Conservation (phyloP, 2,113 vertebrate species). For the Sporophila hypoxantha region DNA sequence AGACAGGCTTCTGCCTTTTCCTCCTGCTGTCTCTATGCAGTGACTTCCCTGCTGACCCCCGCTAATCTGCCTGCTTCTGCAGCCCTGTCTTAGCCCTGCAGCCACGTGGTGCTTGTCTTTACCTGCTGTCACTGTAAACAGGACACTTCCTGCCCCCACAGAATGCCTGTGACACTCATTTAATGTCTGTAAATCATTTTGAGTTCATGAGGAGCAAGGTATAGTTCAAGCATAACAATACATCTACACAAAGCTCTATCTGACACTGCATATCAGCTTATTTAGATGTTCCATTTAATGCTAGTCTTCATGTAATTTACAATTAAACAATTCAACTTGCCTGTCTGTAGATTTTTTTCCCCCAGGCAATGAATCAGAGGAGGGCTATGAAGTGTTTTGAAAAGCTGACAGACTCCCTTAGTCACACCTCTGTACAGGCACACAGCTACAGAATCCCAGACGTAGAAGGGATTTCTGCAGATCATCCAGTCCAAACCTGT, state of each 20-base stretch:
- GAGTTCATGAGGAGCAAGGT: background rate
- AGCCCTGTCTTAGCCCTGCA: background rate
- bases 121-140: background rate
- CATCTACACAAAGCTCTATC: background rate
- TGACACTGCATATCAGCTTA: background rate
- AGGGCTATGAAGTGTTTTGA: background rate
- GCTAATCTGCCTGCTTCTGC: background rate
- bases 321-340: background rate
- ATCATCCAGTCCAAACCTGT: background rate
- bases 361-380: background rate
- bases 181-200: background rate
- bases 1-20: background rate
- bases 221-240: background rate
- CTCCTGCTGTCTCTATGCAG: accelerated
- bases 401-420: background rate
- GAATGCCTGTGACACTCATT: background rate
- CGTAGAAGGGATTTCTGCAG: background rate
- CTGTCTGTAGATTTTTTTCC: background rate
- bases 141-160: background rate
- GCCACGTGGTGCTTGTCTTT: background rate
- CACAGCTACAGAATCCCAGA: background rate
- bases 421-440: background rate
- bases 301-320: background rate
- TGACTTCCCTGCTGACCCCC: background rate
- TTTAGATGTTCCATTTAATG: background rate